A percentile compares a stretch with the other conserved stretches of the same genome.
Evolutionary conservation across 2,797 vertebrate species (phyloP).

Genomic region (Labeo calbasu): DNA sequence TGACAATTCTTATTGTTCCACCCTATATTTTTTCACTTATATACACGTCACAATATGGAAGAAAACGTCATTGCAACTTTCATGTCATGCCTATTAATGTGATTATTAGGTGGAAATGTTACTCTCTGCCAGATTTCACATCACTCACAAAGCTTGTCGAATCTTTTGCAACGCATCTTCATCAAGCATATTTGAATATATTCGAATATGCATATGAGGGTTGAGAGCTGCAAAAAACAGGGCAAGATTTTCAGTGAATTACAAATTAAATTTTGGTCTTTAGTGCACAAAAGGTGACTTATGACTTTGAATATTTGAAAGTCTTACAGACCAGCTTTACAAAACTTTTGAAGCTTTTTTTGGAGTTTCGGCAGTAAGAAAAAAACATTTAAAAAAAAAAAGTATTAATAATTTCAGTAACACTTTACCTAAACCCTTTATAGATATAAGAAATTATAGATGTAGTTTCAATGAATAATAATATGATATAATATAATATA

Average conservation of each 20-base stretch:
- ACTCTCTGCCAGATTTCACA: not conserved
- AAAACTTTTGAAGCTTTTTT: not conserved
- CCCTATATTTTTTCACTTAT: not conserved
- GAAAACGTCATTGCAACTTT: not conserved
- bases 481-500: too few relatives aligned
- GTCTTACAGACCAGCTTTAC: not conserved
- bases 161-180: not conserved
- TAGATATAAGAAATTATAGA: too few relatives aligned
- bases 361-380: not conserved
- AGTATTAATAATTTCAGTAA: too few relatives aligned
- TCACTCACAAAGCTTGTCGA: not conserved
- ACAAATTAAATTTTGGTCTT: not conserved
- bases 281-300: not conserved
- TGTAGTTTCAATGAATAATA: too few relatives aligned
- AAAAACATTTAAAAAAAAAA: not conserved
- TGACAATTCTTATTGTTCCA: too few relatives aligned
- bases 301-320: not conserved
- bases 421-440: too few relatives aligned
- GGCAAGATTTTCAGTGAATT: not conserved
- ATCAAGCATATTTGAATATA: not conserved
- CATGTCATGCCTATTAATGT: not conserved
- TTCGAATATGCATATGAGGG: not conserved
- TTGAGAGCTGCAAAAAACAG: not conserved
- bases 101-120: not conserved
- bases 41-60: not conserved